Percentiles rank a stretch among this genome's conserved stretches.
phyloP scores from a whole-genome alignment of 2,113 vertebrate species.

The Prietella phreatophila region DNA sequence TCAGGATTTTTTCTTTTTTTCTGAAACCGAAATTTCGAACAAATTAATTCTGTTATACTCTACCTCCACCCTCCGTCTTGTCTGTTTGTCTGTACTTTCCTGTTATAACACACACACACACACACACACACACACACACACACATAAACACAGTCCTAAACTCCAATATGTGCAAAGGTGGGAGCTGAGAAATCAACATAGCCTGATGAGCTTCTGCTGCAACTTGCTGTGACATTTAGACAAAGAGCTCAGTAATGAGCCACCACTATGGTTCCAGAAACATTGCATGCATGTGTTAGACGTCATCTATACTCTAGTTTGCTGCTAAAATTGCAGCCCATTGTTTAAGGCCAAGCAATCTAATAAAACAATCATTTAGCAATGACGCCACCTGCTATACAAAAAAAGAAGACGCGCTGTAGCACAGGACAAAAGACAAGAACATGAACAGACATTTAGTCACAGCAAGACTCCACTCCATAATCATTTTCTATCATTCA shows the following conservation, averaged over 20 bases:
- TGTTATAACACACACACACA: neutral
- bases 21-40: neutral
- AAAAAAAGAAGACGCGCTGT: neutral
- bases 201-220: constrained; percentile 11
- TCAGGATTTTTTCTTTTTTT: neutral
- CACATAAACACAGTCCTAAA: neutral
- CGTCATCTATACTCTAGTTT: constrained; percentile 1
- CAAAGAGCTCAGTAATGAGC: constrained; percentile 30
- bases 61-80: neutral
- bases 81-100: constrained; percentile 13
- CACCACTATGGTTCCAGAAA: constrained; percentile 41
- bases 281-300: constrained; percentile 1
- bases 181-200: neutral
- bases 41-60: neutral
- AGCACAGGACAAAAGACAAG: neutral
- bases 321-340: neutral
- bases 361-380: neutral
- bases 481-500: neutral
- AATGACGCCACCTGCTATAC: neutral
- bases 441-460: neutral
- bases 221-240: constrained; percentile 26
- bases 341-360: constrained; percentile 10
- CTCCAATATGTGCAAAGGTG: neutral
- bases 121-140: constrained; percentile 1
- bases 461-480: neutral